Conservation (phyloP, 2,888 invertebrate species). For the Noctua janthe region DNA sequence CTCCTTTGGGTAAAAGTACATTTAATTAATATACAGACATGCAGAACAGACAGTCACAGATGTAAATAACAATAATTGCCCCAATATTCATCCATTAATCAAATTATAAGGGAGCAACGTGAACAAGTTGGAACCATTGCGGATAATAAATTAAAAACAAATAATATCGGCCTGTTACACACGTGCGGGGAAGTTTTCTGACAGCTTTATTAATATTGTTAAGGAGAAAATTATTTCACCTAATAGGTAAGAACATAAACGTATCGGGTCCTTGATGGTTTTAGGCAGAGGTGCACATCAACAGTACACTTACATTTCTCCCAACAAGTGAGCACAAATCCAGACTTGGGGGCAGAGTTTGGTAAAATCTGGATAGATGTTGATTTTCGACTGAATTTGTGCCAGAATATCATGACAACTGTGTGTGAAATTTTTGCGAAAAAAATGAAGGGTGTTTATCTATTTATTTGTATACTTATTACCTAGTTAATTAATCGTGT, state of each 20-base stretch:
- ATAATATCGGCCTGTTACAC: conserved; percentile 55
- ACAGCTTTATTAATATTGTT: conserved; percentile 14
- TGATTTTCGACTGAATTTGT: too few species aligned
- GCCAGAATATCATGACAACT: too few species aligned
- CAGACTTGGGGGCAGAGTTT: too few species aligned
- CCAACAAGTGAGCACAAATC: too few species aligned
- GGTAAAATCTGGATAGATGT: too few species aligned
- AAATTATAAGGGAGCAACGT: conserved; percentile 66
- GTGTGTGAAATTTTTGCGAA: too few species aligned
- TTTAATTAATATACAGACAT: not conserved
- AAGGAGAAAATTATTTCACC: not conserved
- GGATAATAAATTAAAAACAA: conserved; percentile 72
- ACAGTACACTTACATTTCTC: too few species aligned
- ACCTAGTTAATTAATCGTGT: too few species aligned
- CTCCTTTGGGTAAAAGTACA: not conserved
- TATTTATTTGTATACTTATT: too few species aligned
- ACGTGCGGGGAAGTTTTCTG: conserved; percentile 25
- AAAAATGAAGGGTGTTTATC: too few species aligned
- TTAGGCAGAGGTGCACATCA: too few species aligned
- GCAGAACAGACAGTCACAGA: not conserved
- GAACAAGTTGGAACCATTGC: conserved; percentile 65
- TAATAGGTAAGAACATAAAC: not conserved
- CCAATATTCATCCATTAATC: conserved; percentile 72
- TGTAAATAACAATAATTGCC: conserved; percentile 47
- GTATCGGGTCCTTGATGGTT: too few species aligned